A percentile compares a stretch with the other conserved stretches of the same genome.
phyloP scores from a whole-genome alignment of 1,140 invertebrate genomes.

The Kradibia gibbosae region DNA sequence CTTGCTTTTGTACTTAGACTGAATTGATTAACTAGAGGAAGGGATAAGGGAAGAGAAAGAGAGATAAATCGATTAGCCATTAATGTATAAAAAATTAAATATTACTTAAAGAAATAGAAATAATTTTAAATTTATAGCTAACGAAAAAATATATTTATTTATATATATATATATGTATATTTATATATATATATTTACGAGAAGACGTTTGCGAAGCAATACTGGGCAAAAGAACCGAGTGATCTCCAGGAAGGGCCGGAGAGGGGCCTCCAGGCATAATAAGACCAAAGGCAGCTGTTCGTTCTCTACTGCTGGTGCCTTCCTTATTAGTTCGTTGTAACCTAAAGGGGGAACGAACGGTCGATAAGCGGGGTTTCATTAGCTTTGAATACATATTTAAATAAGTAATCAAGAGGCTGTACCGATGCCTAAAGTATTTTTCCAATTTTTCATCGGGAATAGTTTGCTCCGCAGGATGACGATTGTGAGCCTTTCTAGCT shows the following conservation, averaged over 20 bases:
- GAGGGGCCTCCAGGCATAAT: slow-evolving; percentile 70
- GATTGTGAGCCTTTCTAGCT: slow-evolving; percentile 70
- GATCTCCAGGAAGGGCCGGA: slow-evolving; percentile 70
- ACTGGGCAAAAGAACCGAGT: slow-evolving; percentile 68
- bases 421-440: slow-evolving; percentile 74
- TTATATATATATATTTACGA: slow-evolving; percentile 59
- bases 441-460: slow-evolving; percentile 73
- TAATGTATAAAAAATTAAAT: too few species aligned
- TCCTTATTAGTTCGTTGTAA: slow-evolving; percentile 72
- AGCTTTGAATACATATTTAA: not conserved
- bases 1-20: slow-evolving; percentile 73
- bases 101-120: not conserved
- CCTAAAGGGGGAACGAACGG: slow-evolving; percentile 54
- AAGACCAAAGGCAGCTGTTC: slow-evolving; percentile 71
- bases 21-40: slow-evolving; percentile 67
- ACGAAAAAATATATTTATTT: not conserved
- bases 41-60: too few species aligned
- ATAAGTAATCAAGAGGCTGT: slow-evolving; percentile 14
- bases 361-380: not conserved
- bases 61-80: too few species aligned
- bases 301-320: slow-evolving; percentile 71
- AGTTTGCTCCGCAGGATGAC: slow-evolving; percentile 67
- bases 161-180: too few species aligned
- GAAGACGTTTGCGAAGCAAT: slow-evolving; percentile 70
- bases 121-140: slow-evolving; percentile 1